Conservation (phyloP, 2,113 vertebrate genomes). For the Hydrolagus affinis region DNA sequence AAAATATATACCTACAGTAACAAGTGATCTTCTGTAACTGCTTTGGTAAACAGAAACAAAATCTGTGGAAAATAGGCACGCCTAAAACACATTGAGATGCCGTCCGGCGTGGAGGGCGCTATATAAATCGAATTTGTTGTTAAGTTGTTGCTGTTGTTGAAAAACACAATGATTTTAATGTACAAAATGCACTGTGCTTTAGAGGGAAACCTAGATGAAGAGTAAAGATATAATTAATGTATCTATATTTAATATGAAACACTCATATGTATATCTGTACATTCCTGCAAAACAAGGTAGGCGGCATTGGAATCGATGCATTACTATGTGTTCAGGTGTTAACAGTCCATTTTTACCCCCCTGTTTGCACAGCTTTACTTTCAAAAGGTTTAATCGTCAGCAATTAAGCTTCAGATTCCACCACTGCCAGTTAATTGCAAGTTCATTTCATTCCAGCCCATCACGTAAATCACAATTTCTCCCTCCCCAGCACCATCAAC, state of each 20-base stretch:
- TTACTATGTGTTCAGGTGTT: background rate
- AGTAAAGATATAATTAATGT: conserved; percentile 17
- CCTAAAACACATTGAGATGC: too few species aligned
- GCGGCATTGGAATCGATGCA: background rate
- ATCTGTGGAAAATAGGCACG: background rate
- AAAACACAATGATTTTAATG: conserved; percentile 17
- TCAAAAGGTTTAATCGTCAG: background rate
- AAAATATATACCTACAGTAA: background rate
- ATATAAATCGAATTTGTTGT: too few species aligned
- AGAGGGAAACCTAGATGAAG: conserved; percentile 13
- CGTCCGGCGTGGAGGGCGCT: too few species aligned
- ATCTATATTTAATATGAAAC: conserved; percentile 20
- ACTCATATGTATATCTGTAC: background rate
- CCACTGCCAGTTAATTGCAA: background rate
- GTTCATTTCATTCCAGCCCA: background rate
- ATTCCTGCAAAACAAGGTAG: background rate
- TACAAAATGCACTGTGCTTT: background rate
- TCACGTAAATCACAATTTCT: background rate
- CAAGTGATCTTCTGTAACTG: background rate
- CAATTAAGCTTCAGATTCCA: background rate
- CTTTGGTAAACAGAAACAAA: background rate
- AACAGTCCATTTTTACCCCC: background rate
- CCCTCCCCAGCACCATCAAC: background rate
- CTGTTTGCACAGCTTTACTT: background rate
- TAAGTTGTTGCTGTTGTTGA: background rate